Evolutionary conservation across 2,888 invertebrate genomes (phyloP).

Genomic region (Trichogramma evanescens): DNA sequence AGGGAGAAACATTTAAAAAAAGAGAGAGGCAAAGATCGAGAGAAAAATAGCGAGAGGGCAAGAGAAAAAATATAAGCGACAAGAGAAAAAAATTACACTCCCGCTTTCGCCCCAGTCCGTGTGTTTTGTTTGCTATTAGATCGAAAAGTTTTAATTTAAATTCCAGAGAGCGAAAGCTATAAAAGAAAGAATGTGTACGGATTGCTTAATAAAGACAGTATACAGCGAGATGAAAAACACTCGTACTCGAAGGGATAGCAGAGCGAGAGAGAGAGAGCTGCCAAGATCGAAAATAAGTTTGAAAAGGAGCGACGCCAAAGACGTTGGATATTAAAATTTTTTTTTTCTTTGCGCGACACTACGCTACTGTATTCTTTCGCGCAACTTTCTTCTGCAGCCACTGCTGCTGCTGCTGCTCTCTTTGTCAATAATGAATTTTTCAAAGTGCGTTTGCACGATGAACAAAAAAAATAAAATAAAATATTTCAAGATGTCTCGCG

Average conservation of each 20-base stretch:
- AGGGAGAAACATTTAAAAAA: no score
- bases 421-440: no score
- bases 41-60: no score
- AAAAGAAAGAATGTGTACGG: not conserved
- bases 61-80: not conserved
- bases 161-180: not conserved
- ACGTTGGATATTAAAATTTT: conserved; percentile 8
- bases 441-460: no score
- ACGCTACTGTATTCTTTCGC: no score
- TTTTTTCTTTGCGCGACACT: not conserved
- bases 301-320: not conserved
- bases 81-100: not conserved
- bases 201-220: not conserved
- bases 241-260: not conserved
- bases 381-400: no score
- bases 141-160: conserved; percentile 9
- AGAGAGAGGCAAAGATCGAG: no score
- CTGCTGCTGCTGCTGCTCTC: no score
- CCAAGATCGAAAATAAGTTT: not conserved
- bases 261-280: not conserved
- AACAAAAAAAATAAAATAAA: no score
- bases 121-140: not conserved
- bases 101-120: not conserved
- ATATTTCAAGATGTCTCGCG: no score
- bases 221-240: not conserved